Evolutionary conservation across 2,888 invertebrate species (phyloP), one percentile per base, ranked within the genome.

Genomic region (Antitype chi): DNA sequence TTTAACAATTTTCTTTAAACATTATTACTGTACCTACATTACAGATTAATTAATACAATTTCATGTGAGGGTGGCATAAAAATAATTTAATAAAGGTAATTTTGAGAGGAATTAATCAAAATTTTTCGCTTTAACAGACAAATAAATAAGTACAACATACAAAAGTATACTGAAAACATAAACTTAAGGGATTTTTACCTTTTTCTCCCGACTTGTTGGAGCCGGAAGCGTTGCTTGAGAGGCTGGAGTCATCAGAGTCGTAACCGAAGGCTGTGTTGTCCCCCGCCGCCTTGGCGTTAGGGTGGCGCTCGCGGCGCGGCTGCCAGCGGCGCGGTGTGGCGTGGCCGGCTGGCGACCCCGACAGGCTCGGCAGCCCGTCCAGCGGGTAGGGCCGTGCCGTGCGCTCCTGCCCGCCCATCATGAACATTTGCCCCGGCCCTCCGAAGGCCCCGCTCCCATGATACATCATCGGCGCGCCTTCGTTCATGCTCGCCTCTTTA

Each of bases 191-290:
- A 53, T 25, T 76, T 89, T 90, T 89, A 95, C 96, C 95, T 90
- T 95, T 96, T 59, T 96, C 96, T 84, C 92, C 94, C 17, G 95
- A 96, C 82, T 96, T 96, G 82, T 95, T 95, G 52, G 96, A 96
- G 64, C 96, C 95, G 52, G 96, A 96, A 52, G 96, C 96, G 86
- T 96, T 96, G 88, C 96, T 96, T n/a, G 96, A 96, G 64, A 96
- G 90, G 85, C 96, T 96, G 74, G 96, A 96, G 89, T 96, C 96
- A 88, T 96, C 96, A 32, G 96, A 96, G 79, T 96, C 96, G 85
- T 96, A 96, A 38, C 94, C 95, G 83, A 96, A 96, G 73, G 96
- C 95, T 32, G 93, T 93, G 88, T 92, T 93, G 71, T 95, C 93
- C 52, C 85, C 85, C 28, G 85, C 74, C 59, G 88, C 89, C 77